Evolutionary conservation across 1,140 invertebrate species (phyloP).

Genomic region (Pogonus chalceus): DNA sequence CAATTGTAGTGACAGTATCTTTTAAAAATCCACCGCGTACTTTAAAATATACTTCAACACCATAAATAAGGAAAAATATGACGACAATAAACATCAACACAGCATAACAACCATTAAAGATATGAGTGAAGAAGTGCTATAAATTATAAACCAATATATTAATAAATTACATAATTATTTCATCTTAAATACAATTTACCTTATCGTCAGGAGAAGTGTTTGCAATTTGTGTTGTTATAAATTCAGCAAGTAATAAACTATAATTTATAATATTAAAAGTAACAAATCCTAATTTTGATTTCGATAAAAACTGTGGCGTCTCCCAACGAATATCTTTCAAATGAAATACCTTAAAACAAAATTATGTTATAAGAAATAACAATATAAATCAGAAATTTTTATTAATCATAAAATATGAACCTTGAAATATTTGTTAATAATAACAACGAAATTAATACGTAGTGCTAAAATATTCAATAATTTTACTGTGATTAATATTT

Average conservation of each 20-base stretch:
- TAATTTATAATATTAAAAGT: slow-evolving; percentile 85
- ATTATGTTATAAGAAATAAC: no score
- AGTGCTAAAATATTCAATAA: no score
- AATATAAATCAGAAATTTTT: no score
- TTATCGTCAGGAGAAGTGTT: slow-evolving; percentile 51
- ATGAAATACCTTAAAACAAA: slow-evolving; percentile 89
- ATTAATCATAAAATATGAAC: no score
- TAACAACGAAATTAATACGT: no score
- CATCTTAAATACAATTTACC: slow-evolving; percentile 29
- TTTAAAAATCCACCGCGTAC: slow-evolving; percentile 36
- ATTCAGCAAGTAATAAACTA: slow-evolving; percentile 72
- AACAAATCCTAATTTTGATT: slow-evolving; percentile 85
- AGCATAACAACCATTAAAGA: slow-evolving; percentile 89
- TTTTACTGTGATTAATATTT: no score
- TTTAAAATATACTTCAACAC: slow-evolving; percentile 91
- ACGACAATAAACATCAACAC: slow-evolving; percentile 82
- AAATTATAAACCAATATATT: slow-evolving; percentile 17
- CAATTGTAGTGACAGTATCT: background rate
- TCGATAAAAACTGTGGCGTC: slow-evolving; percentile 80
- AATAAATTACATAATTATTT: slow-evolving; percentile 7
- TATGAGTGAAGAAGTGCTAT: slow-evolving; percentile 65
- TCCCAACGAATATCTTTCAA: slow-evolving; percentile 77
- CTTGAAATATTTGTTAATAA: no score
- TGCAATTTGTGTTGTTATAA: slow-evolving; percentile 57
- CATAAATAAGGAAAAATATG: slow-evolving; percentile 89